These are phyloP conservation scores for Brachynemurus nebulosus DNA, from an alignment of 2,888 invertebrate species.

Conservation along the genomic window DNA sequence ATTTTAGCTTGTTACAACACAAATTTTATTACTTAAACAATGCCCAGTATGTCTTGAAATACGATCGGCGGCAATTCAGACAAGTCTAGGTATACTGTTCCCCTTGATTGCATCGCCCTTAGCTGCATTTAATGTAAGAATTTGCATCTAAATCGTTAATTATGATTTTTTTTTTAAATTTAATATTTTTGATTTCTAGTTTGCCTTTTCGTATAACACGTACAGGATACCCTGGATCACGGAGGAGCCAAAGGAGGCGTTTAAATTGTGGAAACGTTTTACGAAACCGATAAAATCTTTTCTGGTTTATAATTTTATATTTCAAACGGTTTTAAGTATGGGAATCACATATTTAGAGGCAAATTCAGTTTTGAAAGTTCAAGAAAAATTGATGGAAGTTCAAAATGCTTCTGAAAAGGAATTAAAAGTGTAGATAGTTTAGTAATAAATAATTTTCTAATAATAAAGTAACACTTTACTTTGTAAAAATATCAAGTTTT, in stretches of 20 bases:
- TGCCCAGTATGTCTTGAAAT: constrained; percentile 55
- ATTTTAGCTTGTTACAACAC: constrained; percentile 40
- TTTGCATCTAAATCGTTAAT: not conserved
- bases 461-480: constrained; percentile 7
- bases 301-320: constrained; percentile 33
- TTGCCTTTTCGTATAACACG: constrained; percentile 46
- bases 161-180: not conserved
- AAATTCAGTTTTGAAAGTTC: constrained; percentile 33
- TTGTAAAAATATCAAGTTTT: too few species aligned
- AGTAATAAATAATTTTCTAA: constrained; percentile 7
- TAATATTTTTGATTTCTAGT: constrained; percentile 30
- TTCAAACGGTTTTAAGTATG: constrained; percentile 40
- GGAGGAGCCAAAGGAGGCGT: constrained; percentile 38
- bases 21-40: constrained; percentile 40
- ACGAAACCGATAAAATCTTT: constrained; percentile 38
- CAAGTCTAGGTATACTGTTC: constrained; percentile 37
- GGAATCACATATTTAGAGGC: constrained; percentile 47
- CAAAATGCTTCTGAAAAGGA: constrained; percentile 25
- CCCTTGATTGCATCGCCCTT: constrained; percentile 47
- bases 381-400: constrained; percentile 29
- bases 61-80: constrained; percentile 41
- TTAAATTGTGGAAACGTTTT: constrained; percentile 37
- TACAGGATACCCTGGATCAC: constrained; percentile 47
- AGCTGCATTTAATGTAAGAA: constrained; percentile 43
- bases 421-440: constrained; percentile 3